phyloP scores from a whole-genome alignment of 1,140 invertebrate species.

The Zaprionus nigranus region DNA sequence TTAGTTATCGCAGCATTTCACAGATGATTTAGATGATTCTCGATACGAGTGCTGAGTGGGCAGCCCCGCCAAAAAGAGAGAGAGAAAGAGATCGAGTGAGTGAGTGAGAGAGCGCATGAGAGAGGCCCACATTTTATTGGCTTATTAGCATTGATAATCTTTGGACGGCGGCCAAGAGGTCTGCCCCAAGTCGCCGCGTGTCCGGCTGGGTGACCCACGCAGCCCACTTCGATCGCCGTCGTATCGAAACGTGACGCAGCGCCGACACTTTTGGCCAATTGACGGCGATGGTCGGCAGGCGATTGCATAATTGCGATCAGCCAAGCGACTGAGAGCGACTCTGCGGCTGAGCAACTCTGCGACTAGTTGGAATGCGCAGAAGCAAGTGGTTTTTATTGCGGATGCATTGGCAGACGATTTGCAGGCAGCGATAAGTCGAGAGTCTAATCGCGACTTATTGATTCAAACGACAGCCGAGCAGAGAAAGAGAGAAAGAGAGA shows the following conservation, averaged over 20 bases:
- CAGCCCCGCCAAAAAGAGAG: constrained; percentile 18
- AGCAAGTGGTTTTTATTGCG: constrained; percentile 70
- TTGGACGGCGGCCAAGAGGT: constrained; percentile 71
- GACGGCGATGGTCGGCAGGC: constrained; percentile 44
- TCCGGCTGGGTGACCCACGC: constrained; percentile 61
- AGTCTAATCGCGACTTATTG: constrained; percentile 57
- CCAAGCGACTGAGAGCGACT: neutral
- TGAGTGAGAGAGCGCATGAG: constrained; percentile 2
- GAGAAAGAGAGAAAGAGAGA: too few relatives aligned
- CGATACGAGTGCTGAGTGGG: constrained; percentile 49
- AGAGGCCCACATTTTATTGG: constrained; percentile 61
- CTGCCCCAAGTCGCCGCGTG: constrained; percentile 19
- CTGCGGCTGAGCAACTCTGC: neutral
- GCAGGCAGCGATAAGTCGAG: constrained; percentile 62
- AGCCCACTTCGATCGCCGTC: constrained; percentile 47
- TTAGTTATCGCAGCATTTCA: constrained; percentile 57
- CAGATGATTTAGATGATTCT: constrained; percentile 65
- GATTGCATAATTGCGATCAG: constrained; percentile 69
- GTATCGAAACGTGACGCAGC: constrained; percentile 63
- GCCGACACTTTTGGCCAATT: constrained; percentile 74
- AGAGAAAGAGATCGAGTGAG: neutral
- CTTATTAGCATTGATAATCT: constrained; percentile 81
- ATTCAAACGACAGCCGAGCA: constrained; percentile 51
- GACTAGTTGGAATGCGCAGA: constrained; percentile 64
- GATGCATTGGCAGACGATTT: constrained; percentile 78